Base-by-base conservation (phyloP, 2,888 invertebrate genomes). In the Agonopterix subpropinquella region DNA sequence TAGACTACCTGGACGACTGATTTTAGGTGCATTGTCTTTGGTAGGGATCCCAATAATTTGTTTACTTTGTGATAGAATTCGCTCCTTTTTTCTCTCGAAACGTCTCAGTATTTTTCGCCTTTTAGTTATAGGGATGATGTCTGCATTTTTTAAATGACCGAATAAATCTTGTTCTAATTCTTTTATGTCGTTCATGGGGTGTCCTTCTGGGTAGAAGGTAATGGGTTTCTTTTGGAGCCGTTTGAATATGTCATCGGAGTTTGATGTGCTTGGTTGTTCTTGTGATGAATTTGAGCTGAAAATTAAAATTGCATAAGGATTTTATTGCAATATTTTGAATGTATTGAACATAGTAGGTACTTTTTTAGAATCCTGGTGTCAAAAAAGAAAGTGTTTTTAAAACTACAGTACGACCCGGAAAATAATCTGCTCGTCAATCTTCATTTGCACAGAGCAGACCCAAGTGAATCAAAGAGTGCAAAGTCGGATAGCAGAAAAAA, bases 181-280 rank as follows among this genome's bases (percentile, higher is more conserved):
- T 58, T 86, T 82, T 3, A 91, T 62, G 42, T 83, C 70, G 61
- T 91, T 84, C 70, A 91, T 90, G 10, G 91, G 91, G 57, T 90
- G 89, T 4, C 79, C 80, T 36, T 80, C 73, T 0, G 84, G 80
- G 48, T 82, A 85, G 41, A 73, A 71, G 47, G 61, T 77, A 47
- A 64, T 57, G 48, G 62, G 58, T 47, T 61, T 64, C 42, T 70
- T 67, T 7, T 70, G 65, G 7, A 62, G 50, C 49, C 58, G 64
- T 13, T 67, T 61, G 8, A 61, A 46, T n/a, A 71, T 54, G 47
- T 65, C 41, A 37, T 73, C 65, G 35, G 65, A 36, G 44, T 59
- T 54, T 36, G 77, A 73, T 28, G 74, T 65, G 37, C 66, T 63
- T 11, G 77, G 64, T 49, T 59, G 47, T 4, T 66, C 62, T 35